Conservation (phyloP, 2,888 invertebrate genomes). For the Ametastegia equiseti region DNA sequence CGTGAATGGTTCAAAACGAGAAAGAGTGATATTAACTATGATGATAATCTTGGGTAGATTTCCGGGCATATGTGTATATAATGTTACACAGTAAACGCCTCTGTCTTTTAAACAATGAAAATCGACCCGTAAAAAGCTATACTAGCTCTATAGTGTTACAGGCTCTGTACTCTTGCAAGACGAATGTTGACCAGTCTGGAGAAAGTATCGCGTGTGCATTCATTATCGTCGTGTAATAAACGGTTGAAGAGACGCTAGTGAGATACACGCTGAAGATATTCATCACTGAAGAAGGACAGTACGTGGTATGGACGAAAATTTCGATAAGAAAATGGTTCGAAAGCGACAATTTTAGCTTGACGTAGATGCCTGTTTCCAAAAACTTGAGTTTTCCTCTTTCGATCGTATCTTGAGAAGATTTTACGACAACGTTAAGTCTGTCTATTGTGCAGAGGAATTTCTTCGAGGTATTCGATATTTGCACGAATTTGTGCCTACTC, state of each 20-base stretch:
- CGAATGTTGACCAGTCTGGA: conserved; percentile 8
- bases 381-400: too few species aligned
- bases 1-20: neutral
- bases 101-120: neutral
- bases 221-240: conserved; percentile 28
- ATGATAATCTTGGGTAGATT: neutral
- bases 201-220: conserved; percentile 34
- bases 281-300: neutral
- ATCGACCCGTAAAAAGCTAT: conserved; percentile 8
- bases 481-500: neutral
- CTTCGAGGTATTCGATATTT: neutral
- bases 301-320: neutral
- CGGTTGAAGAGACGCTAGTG: neutral
- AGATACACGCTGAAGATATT: neutral
- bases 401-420: neutral
- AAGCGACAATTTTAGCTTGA: neutral
- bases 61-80: neutral
- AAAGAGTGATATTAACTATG: neutral
- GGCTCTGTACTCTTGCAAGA: neutral
- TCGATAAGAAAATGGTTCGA: neutral
- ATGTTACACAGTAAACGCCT: neutral
- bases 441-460: neutral
- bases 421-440: neutral
- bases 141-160: neutral
- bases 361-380: too few species aligned